Conservation (phyloP, 2,113 vertebrate species). For the Climacteris rufus region DNA sequence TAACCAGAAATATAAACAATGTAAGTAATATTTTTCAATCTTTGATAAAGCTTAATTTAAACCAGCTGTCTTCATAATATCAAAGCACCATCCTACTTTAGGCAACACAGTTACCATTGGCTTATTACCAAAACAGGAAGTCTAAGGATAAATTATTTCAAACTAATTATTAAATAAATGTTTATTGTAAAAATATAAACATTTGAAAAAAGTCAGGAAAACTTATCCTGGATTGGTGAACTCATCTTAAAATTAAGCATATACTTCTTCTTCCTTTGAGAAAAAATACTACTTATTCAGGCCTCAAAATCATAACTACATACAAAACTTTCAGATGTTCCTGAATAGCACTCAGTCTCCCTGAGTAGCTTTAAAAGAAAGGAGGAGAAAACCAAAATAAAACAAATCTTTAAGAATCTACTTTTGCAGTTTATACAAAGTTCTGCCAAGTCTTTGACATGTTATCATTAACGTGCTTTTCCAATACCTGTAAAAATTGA, state of each 20-base stretch:
- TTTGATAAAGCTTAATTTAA: neutral
- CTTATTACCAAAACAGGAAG: neutral
- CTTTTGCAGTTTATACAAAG: neutral
- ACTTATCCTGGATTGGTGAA: neutral
- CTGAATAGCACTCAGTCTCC: accelerated
- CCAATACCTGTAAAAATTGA: neutral
- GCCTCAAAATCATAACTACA: neutral
- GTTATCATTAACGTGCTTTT: neutral
- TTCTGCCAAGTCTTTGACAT: neutral
- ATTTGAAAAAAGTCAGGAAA: neutral
- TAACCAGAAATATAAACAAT: neutral
- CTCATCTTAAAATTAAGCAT: neutral
- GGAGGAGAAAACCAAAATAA: neutral
- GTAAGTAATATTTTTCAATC: neutral
- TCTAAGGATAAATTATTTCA: neutral
- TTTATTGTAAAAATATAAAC: neutral
- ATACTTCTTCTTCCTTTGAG: neutral
- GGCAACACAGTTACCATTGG: neutral
- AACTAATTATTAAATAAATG: neutral
- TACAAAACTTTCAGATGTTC: neutral
- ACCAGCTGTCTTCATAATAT: neutral
- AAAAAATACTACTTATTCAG: neutral
- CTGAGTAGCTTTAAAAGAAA: neutral
- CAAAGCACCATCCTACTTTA: neutral
- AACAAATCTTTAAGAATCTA: neutral